Evolutionary conservation across 2,113 vertebrate genomes (phyloP).

Genomic region (Castor canadensis): DNA sequence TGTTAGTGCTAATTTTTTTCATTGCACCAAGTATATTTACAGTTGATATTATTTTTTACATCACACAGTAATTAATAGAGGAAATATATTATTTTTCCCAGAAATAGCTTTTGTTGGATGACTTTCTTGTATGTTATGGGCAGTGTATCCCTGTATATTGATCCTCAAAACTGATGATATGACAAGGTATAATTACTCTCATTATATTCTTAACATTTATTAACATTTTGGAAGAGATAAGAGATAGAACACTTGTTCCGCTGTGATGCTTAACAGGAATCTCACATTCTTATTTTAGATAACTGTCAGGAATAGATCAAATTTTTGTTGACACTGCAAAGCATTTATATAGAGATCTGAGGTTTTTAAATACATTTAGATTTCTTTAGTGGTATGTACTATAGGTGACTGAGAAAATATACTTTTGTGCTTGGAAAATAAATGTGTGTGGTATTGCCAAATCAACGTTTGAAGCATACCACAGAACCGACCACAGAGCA

Average conservation of each 20-base stretch:
- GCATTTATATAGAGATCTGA: not conserved
- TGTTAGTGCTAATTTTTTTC: not conserved
- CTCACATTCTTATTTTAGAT: not conserved
- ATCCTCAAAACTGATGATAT: not conserved
- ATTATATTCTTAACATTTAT: not conserved
- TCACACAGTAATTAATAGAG: rapidly evolving
- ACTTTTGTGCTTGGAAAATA: not conserved
- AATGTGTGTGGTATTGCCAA: not conserved
- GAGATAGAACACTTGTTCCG: not conserved
- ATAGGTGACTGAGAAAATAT: not conserved
- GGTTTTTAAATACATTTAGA: not conserved
- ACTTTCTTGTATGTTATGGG: not conserved
- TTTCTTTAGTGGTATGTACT: not conserved
- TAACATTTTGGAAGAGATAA: not conserved
- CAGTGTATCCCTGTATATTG: not conserved
- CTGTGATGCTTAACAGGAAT: not conserved
- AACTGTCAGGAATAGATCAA: not conserved
- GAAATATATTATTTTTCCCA: not conserved
- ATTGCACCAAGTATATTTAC: not conserved
- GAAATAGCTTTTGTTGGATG: not conserved
- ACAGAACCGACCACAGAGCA: not conserved
- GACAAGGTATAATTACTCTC: not conserved
- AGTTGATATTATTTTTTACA: not conserved
- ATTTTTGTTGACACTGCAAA: not conserved
- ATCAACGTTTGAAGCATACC: not conserved